Evolutionary conservation across 2,113 vertebrate genomes (phyloP).

Genomic region (Antigone vipio): DNA sequence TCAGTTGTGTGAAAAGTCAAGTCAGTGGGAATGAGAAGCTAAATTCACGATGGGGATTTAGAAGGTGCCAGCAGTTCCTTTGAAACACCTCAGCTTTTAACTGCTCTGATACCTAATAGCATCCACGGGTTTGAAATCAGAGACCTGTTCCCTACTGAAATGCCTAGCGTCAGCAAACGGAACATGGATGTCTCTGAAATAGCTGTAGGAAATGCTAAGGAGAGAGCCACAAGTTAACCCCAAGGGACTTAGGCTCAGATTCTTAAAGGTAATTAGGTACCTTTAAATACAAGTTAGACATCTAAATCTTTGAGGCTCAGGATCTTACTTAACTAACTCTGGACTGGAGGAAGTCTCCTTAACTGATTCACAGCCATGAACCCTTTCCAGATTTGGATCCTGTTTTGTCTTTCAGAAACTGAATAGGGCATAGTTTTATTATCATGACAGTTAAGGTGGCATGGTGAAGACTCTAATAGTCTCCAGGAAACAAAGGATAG

Average conservation of each 20-base stretch:
- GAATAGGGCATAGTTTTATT: background rate
- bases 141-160: background rate
- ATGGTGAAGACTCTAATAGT: background rate
- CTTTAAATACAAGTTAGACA: conserved; percentile 63
- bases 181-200: background rate
- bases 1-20: background rate
- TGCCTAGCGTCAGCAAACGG: background rate
- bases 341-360: conserved; percentile 18
- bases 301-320: conserved; percentile 53
- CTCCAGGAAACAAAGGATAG: background rate
- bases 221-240: conserved; percentile 30
- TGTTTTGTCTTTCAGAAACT: background rate
- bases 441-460: background rate
- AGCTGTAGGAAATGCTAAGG: background rate
- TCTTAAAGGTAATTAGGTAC: conserved; percentile 55
- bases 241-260: conserved; percentile 29
- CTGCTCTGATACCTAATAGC: background rate
- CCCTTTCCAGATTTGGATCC: background rate
- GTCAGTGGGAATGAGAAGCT: background rate
- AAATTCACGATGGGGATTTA: background rate
- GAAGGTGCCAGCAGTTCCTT: background rate
- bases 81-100: background rate
- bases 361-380: background rate
- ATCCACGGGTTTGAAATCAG: background rate
- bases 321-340: conserved; percentile 36